Percentiles rank a stretch among this genome's conserved stretches.
Evolutionary conservation across 2,888 invertebrate species (phyloP).

Genomic region (Eubasilissa splendida): DNA sequence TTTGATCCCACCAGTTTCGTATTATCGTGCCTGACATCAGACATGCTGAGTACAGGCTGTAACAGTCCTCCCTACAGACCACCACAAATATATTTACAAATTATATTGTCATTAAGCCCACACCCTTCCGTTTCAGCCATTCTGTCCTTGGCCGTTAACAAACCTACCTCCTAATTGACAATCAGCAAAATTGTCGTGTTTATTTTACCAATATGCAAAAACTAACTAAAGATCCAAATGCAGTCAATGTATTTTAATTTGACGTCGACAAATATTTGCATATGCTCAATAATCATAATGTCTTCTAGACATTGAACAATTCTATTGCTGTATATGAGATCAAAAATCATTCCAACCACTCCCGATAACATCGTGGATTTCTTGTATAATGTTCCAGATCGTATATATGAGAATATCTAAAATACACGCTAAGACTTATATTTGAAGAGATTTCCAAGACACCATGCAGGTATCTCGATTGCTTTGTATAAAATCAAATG

Average conservation of each 20-base stretch:
- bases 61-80: slow-evolving; percentile 41
- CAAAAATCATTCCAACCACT: slow-evolving; percentile 15
- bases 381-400: slow-evolving; percentile 35
- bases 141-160: slow-evolving; percentile 23
- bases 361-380: slow-evolving; percentile 19
- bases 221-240: slow-evolving; percentile 54
- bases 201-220: slow-evolving; percentile 54
- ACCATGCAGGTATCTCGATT: slow-evolving; percentile 57
- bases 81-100: slow-evolving; percentile 64
- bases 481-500: slow-evolving; percentile 56
- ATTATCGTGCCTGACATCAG: slow-evolving; percentile 60
- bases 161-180: slow-evolving; percentile 40
- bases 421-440: slow-evolving; percentile 68
- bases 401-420: slow-evolving; percentile 77
- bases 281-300: neutral
- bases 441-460: slow-evolving; percentile 56
- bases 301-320: neutral
- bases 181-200: slow-evolving; percentile 25
- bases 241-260: slow-evolving; percentile 43
- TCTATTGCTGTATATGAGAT: slow-evolving; percentile 37
- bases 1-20: slow-evolving; percentile 75
- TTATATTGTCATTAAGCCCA: slow-evolving; percentile 73
- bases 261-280: slow-evolving; percentile 25
- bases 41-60: slow-evolving; percentile 49
- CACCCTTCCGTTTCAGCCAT: slow-evolving; percentile 66